Evolutionary conservation across 1,140 invertebrate species (phyloP).

Genomic region (Odontomachus brunneus): DNA sequence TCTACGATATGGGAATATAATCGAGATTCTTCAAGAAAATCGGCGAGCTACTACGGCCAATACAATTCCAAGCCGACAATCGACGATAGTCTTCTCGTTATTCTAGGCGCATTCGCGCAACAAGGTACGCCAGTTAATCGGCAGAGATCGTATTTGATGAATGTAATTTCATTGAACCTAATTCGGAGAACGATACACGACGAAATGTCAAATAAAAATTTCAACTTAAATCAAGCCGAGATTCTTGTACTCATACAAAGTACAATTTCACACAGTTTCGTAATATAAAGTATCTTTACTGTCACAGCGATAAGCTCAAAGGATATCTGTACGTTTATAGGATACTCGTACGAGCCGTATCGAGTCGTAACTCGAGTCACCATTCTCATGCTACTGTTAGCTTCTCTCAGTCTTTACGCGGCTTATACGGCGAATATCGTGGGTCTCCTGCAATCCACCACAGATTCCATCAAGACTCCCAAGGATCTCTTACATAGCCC

Average conservation of each 20-base stretch:
- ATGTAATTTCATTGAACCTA: too few relatives aligned
- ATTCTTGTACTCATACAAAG: too few relatives aligned
- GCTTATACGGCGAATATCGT: slow-evolving; percentile 89
- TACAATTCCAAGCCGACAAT: slow-evolving; percentile 63
- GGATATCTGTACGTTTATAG: slow-evolving; percentile 52
- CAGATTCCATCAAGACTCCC: slow-evolving; percentile 86
- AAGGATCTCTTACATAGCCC: slow-evolving; percentile 87
- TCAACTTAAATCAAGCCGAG: too few relatives aligned
- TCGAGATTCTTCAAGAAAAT: neutral
- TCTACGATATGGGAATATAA: slow-evolving; percentile 83
- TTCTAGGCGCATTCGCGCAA: slow-evolving; percentile 77
- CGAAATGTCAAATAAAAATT: too few relatives aligned
- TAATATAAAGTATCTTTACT: too few relatives aligned
- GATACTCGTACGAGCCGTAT: slow-evolving; percentile 76
- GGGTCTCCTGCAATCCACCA: slow-evolving; percentile 87
- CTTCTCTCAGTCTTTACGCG: slow-evolving; percentile 84
- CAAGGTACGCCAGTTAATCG: slow-evolving; percentile 74
- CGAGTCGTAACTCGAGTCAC: slow-evolving; percentile 74
- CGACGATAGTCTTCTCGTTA: slow-evolving; percentile 74
- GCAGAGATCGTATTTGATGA: too few relatives aligned
- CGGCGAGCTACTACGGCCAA: neutral
- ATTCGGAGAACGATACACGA: too few relatives aligned
- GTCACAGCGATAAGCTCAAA: too few relatives aligned
- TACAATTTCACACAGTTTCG: too few relatives aligned
- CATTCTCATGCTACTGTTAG: slow-evolving; percentile 75